phyloP scores from a whole-genome alignment of 2,113 vertebrate genomes.

The Heterotilapia buettikoferi region DNA sequence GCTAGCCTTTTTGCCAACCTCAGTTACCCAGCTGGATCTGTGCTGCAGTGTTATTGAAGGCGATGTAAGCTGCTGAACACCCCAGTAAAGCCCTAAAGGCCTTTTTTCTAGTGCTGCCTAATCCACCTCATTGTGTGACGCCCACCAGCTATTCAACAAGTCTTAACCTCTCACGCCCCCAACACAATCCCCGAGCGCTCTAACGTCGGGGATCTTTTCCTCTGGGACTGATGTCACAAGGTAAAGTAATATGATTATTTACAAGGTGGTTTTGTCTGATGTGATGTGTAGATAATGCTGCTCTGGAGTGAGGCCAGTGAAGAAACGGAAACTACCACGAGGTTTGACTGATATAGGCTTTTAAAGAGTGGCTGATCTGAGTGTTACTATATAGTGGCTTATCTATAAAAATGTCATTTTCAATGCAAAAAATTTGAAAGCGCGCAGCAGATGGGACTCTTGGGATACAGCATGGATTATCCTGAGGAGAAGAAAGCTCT shows the following conservation, averaged over 20 bases:
- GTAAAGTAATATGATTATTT: slow-evolving; percentile 60
- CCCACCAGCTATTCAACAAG: slow-evolving; percentile 57
- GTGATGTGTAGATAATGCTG: slow-evolving; percentile 30
- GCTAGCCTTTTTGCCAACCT: slow-evolving; percentile 9
- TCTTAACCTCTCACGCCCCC: slow-evolving; percentile 64
- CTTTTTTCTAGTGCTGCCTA: slow-evolving; percentile 56
- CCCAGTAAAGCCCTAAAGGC: slow-evolving; percentile 58
- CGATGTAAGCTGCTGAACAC: slow-evolving; percentile 60
- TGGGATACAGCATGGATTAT: not conserved
- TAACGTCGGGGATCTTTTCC: slow-evolving; percentile 26
- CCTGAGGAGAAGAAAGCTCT: not conserved
- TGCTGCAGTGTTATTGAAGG: slow-evolving; percentile 47
- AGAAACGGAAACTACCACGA: slow-evolving; percentile 25
- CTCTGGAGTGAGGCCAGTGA: slow-evolving; percentile 16
- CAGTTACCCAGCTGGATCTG: slow-evolving; percentile 12
- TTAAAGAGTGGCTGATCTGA: not conserved
- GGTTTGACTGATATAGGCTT: slow-evolving; percentile 4
- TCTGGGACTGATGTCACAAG: slow-evolving; percentile 28
- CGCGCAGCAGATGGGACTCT: not conserved
- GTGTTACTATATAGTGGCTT: not conserved
- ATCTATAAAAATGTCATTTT: not conserved
- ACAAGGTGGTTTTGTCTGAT: slow-evolving; percentile 25
- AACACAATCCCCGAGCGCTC: slow-evolving; percentile 28
- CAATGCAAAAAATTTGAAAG: not conserved
- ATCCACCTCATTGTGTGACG: slow-evolving; percentile 67